Conservation (phyloP, 2,888 invertebrate genomes). For the Dione vanillae region DNA sequence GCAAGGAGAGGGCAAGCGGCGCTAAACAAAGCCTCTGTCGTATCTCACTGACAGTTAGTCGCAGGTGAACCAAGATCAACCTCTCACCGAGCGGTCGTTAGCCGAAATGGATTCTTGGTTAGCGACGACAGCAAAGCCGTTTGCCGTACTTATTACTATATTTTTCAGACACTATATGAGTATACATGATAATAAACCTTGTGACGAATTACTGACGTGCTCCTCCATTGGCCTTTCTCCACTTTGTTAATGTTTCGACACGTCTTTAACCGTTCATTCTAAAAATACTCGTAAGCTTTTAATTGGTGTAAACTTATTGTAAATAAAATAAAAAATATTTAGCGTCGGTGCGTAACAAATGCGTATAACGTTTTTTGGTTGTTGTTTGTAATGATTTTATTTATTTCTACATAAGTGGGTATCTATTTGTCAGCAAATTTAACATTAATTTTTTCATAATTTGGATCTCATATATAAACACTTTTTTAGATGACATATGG, state of each 20-base stretch:
- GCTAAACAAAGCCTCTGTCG: conserved; percentile 64
- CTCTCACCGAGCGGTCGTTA: conserved; percentile 72
- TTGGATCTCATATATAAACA: no score
- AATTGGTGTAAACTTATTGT: conserved; percentile 36
- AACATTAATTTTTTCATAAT: not conserved
- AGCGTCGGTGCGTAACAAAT: conserved; percentile 1
- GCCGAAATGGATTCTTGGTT: conserved; percentile 56
- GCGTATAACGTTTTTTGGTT: not conserved
- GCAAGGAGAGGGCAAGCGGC: conserved; percentile 48
- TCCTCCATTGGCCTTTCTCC: conserved; percentile 56
- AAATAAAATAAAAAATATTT: conserved; percentile 18
- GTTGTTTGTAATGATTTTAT: not conserved
- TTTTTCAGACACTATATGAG: conserved; percentile 67
- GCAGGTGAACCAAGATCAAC: conserved; percentile 78
- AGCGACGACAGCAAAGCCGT: conserved; percentile 62
- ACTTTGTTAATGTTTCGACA: conserved; percentile 55
- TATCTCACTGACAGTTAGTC: conserved; percentile 65
- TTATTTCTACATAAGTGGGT: not conserved
- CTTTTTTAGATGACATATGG: no score
- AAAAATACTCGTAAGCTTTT: conserved; percentile 38
- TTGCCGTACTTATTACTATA: conserved; percentile 63
- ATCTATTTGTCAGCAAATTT: not conserved
- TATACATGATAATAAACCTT: conserved; percentile 64
- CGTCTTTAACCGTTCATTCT: conserved; percentile 42
- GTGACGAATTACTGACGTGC: conserved; percentile 62